Evolutionary conservation across 2,113 vertebrate species (phyloP).

Genomic region (Tragulus kanchil): DNA sequence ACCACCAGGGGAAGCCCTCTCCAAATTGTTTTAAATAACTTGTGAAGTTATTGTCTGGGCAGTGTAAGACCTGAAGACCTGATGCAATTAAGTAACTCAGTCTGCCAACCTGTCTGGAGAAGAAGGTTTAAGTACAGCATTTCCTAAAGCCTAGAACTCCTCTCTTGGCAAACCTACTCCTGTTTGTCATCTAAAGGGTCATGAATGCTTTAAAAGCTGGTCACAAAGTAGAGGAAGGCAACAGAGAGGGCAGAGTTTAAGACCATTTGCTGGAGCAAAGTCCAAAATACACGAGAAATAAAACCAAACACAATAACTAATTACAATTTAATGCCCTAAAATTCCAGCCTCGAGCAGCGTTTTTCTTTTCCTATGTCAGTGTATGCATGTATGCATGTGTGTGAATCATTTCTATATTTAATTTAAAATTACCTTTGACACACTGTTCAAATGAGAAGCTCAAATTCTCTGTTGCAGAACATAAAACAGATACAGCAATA

Average conservation of each 20-base stretch:
- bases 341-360: background rate
- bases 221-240: background rate
- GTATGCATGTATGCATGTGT: background rate
- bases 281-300: conserved; percentile 1
- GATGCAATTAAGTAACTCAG: background rate
- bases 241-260: background rate
- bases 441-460: background rate
- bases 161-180: background rate
- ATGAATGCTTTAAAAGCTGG: background rate
- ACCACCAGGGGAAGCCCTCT: background rate
- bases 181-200: background rate
- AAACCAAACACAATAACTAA: conserved; percentile 6
- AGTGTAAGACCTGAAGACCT: background rate
- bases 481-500: conserved; percentile 19
- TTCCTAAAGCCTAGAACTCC: background rate
- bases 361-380: background rate
- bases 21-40: background rate
- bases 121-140: background rate
- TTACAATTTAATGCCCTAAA: background rate
- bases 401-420: background rate
- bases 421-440: conserved; percentile 15
- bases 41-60: background rate
- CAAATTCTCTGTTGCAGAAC: background rate
- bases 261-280: background rate
- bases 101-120: background rate